Evolutionary conservation across 2,888 invertebrate species (phyloP), one percentile per base, ranked within the genome.

Genomic region (Calliopum simillimum): DNA sequence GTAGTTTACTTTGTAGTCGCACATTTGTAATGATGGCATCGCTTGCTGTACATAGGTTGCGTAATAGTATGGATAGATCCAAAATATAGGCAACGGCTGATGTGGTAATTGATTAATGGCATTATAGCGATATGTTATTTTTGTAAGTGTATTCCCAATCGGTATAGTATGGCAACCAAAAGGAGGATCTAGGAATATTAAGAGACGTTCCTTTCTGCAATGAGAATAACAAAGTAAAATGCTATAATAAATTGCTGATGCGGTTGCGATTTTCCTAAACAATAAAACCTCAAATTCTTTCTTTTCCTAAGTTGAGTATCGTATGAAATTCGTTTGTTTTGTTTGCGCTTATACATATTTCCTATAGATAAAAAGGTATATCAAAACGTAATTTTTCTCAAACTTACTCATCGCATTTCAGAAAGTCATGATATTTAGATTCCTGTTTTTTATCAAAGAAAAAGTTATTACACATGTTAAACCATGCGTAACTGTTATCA

Each of bases 1-100:
- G 70, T 86, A 94, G 77, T 91, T 90, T 0, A 97, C 93, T 89
- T 94, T 94, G 83, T 94, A 97, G 85, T 97, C 97, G 68, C 93
- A 88, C 94, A 97, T 96, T 72, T 88, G 88, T 73, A 95, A 89
- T 64, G 91, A 88, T 0, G 93, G 92, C 79, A 92, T 87, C 74
- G 88, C 88, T 71, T 92, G 91, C 5, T 84, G 82, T 49, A 97
- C 90, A 71, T 93, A 91, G 0, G 90, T 89, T 83, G 95, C 96
- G 87, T 95, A 93, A 83, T 95, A 97, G 83, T 97, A 97, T 0
- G 97, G 97, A 84, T 94, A 95, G 43, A 95, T 90, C 90, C 94
- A 94, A 64, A 97, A 87, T 0, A 94, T 88, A 13, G 92, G 89
- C 58, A 95, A 79, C 3, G 88, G 85, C 1, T 77, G 79, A 19